A percentile compares a stretch with the other conserved stretches of the same genome.
Conservation (phyloP, 2,797 vertebrate genomes). For the Morus bassanus region DNA sequence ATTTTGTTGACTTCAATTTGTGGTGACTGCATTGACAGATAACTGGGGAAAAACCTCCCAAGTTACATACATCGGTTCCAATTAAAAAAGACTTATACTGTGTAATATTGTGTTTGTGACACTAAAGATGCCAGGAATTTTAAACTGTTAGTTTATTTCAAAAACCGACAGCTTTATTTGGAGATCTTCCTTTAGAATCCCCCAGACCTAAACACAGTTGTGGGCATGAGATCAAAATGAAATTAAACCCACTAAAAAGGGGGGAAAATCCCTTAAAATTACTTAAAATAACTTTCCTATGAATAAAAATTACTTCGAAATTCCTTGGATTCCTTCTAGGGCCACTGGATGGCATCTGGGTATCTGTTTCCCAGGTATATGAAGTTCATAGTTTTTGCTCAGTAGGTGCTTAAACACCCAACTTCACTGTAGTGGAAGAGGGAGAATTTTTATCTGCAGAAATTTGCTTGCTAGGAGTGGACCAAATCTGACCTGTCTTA, state of each 20-base stretch:
- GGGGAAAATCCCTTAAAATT: background rate
- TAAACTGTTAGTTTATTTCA: background rate
- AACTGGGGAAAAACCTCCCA: rapidly evolving
- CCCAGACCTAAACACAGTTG: background rate
- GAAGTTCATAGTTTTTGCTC: background rate
- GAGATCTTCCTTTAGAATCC: background rate
- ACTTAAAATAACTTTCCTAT: background rate
- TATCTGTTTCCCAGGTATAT: background rate
- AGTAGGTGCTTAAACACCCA: background rate
- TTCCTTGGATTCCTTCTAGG: background rate
- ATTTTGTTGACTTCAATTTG: background rate
- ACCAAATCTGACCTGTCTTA: background rate
- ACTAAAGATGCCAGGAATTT: background rate
- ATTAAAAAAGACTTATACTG: background rate
- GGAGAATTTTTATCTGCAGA: background rate
- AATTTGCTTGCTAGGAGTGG: background rate
- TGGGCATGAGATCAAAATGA: background rate
- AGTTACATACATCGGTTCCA: background rate
- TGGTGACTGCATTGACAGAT: background rate
- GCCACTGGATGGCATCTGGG: background rate
- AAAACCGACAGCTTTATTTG: background rate
- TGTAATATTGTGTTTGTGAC: background rate
- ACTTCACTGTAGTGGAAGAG: background rate
- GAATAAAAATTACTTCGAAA: background rate
- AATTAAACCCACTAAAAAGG: background rate